A percentile compares a stretch with the other conserved stretches of the same genome.
Evolutionary conservation across 1,140 invertebrate species (phyloP).

Genomic region (Meloidogyne exigua): DNA sequence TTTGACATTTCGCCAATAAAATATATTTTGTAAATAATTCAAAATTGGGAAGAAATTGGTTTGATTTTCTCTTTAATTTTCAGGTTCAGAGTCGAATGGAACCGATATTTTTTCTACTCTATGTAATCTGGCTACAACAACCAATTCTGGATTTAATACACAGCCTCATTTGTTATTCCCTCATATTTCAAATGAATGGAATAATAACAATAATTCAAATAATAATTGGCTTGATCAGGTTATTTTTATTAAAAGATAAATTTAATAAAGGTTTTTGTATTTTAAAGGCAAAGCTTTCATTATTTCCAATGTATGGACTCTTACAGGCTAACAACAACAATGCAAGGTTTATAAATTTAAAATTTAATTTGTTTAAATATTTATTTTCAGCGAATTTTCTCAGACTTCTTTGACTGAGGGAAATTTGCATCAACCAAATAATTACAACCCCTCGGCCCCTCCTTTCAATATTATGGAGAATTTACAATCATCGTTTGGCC

Average conservation of each 20-base stretch:
- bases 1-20: background rate
- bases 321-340: slow-evolving; percentile 16
- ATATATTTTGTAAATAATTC: background rate
- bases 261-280: background rate
- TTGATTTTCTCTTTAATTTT: background rate
- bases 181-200: background rate
- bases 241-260: background rate
- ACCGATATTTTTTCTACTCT: slow-evolving; percentile 17
- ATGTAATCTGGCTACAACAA: slow-evolving; percentile 21
- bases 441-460: background rate
- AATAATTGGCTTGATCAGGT: slow-evolving; percentile 30
- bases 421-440: slow-evolving; percentile 2
- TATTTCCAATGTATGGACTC: slow-evolving; percentile 29
- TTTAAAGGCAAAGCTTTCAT: slow-evolving; percentile 22
- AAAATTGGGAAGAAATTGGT: background rate
- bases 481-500: slow-evolving; percentile 5
- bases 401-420: background rate
- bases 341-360: background rate
- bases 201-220: background rate
- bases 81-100: background rate
- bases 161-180: background rate
- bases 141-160: slow-evolving; percentile 3
- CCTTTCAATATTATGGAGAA: slow-evolving; percentile 2
- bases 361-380: background rate
- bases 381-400: background rate